These are phyloP conservation scores for Silurus aristotelis DNA, from an alignment of 2,797 vertebrate genomes.

Conservation along the genomic window DNA sequence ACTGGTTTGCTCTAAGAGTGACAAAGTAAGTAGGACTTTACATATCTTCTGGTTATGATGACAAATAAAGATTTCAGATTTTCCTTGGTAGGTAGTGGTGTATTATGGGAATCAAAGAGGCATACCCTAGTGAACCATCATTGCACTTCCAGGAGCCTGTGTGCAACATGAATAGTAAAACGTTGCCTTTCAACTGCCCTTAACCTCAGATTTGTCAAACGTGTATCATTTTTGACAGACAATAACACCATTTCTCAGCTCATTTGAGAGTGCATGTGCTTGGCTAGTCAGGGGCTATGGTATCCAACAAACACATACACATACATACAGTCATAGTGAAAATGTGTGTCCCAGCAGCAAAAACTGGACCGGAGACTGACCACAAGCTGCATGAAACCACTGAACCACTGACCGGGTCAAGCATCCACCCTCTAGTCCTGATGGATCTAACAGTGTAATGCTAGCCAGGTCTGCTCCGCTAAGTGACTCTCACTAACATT, in stretches of 20 bases:
- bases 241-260: conserved; percentile 58
- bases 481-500: conserved; percentile 41
- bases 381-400: conserved; percentile 59
- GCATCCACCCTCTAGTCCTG: conserved; percentile 51
- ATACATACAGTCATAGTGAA: conserved; percentile 35
- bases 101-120: conserved; percentile 27
- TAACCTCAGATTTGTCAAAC: conserved; percentile 58
- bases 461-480: conserved; percentile 26
- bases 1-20: not conserved
- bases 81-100: not conserved
- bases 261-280: conserved; percentile 57
- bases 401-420: conserved; percentile 60
- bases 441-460: conserved; percentile 46
- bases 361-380: conserved; percentile 60
- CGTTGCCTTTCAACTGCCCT: conserved; percentile 41
- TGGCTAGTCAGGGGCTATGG: conserved; percentile 56
- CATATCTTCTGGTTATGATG: not conserved
- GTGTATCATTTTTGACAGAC: conserved; percentile 55
- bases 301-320: conserved; percentile 51
- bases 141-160: conserved; percentile 45
- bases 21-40: not conserved
- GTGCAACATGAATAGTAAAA: conserved; percentile 37
- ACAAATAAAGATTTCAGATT: conserved; percentile 19
- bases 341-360: conserved; percentile 57
- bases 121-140: conserved; percentile 40